Conservation (phyloP, 2,888 invertebrate species). For the Calliopum simillimum region DNA sequence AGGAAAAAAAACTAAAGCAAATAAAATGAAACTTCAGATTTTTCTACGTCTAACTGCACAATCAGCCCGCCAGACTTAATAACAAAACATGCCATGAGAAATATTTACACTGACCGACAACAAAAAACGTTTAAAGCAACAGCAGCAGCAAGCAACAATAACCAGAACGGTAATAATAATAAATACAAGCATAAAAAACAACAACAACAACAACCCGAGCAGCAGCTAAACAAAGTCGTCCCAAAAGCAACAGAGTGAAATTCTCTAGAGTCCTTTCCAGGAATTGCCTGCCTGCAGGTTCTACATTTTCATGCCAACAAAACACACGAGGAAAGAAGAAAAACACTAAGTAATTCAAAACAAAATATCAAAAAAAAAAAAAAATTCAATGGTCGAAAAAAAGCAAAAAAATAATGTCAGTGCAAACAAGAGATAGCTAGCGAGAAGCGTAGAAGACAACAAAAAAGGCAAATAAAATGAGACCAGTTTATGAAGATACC, state of each 20-base stretch:
- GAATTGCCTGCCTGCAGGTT: slow-evolving; percentile 40
- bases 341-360: neutral
- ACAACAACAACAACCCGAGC: neutral
- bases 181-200: slow-evolving; percentile 4
- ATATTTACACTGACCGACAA: slow-evolving; percentile 24
- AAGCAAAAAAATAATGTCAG: neutral
- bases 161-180: neutral
- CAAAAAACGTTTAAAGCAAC: neutral
- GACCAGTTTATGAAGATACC: slow-evolving; percentile 12
- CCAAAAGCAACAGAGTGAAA: slow-evolving; percentile 35
- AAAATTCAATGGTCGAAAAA: neutral
- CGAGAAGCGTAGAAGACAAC: neutral
- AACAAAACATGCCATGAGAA: slow-evolving; percentile 29
- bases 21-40: slow-evolving; percentile 3
- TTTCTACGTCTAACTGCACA: slow-evolving; percentile 3
- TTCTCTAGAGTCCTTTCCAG: slow-evolving; percentile 45
- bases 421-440: neutral
- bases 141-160: neutral
- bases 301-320: slow-evolving; percentile 33
- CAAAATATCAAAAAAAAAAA: neutral
- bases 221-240: too few species aligned
- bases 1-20: slow-evolving; percentile 6
- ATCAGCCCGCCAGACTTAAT: slow-evolving; percentile 10
- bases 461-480: slow-evolving; percentile 16
- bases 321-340: neutral